Conservation (phyloP, 2,113 vertebrate genomes). For the Leptodactylus fuscus region DNA sequence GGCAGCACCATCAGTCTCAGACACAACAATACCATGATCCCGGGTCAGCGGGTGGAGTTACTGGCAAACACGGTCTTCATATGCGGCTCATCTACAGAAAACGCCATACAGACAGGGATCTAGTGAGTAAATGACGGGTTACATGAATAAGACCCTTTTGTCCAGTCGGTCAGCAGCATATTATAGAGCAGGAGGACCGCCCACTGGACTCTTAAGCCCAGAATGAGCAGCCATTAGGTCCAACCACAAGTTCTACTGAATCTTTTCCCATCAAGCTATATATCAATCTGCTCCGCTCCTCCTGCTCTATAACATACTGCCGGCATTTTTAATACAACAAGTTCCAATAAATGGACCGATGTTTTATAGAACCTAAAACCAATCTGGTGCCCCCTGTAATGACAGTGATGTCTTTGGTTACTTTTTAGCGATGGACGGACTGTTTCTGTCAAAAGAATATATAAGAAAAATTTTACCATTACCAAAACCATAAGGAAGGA, state of each 20-base stretch:
- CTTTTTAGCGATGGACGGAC: conserved; percentile 71
- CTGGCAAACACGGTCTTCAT: conserved; percentile 67
- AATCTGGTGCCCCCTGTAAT: not conserved
- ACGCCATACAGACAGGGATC: conserved; percentile 72
- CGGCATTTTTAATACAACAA: too few relatives aligned
- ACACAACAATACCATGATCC: conserved; percentile 65
- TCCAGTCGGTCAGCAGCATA: too few relatives aligned
- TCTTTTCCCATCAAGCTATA: too few relatives aligned
- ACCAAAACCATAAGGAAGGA: conserved; percentile 77
- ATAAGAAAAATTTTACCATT: conserved; percentile 75
- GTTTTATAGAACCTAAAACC: too few relatives aligned
- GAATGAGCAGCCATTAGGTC: too few relatives aligned
- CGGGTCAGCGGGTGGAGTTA: conserved; percentile 64
- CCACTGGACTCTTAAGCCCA: too few relatives aligned
- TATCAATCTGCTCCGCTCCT: too few relatives aligned
- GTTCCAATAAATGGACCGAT: too few relatives aligned
- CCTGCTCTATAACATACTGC: too few relatives aligned
- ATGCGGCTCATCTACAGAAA: conserved; percentile 68
- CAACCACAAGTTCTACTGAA: too few relatives aligned
- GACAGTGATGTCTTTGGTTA: not conserved
- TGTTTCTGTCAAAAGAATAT: conserved; percentile 76
- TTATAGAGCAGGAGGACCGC: too few relatives aligned
- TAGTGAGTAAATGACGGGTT: conserved; percentile 68
- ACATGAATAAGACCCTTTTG: too few relatives aligned
- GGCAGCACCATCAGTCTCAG: conserved; percentile 72